Evolutionary conservation across 1,140 invertebrate species (phyloP).

Genomic region (Choristoneura fumiferana): DNA sequence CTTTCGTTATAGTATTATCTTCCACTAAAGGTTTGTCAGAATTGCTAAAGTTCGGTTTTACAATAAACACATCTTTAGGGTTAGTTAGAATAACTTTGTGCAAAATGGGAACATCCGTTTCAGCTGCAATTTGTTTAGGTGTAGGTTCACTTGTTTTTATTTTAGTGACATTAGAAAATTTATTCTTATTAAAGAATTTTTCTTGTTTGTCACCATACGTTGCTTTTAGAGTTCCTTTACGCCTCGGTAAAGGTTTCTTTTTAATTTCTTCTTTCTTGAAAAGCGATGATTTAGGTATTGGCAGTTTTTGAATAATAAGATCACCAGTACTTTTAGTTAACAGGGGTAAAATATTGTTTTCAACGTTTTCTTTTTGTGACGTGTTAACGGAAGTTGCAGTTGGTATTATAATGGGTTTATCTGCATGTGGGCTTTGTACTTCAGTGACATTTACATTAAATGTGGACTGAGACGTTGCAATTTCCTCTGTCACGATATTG

Average conservation of each 20-base stretch:
- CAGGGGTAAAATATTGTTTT: slow-evolving; percentile 50
- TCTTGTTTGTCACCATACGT: slow-evolving; percentile 76
- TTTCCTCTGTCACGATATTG: slow-evolving; percentile 1
- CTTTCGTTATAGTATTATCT: background rate
- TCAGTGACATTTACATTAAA: slow-evolving; percentile 3
- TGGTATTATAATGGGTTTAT: slow-evolving; percentile 52
- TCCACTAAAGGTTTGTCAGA: background rate
- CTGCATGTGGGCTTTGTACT: slow-evolving; percentile 2
- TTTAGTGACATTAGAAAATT: slow-evolving; percentile 28
- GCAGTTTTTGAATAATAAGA: slow-evolving; percentile 51
- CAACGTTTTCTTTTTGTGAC: slow-evolving; percentile 33
- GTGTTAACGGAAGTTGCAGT: slow-evolving; percentile 40
- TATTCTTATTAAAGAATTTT: slow-evolving; percentile 55
- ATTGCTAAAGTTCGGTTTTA: background rate
- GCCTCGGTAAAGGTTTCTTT: slow-evolving; percentile 65
- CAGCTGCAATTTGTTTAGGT: background rate
- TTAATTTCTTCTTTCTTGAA: slow-evolving; percentile 54
- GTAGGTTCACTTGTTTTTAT: background rate
- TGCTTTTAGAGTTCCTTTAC: slow-evolving; percentile 74
- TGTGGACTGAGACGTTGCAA: slow-evolving; percentile 2
- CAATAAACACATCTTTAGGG: background rate
- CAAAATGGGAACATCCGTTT: background rate
- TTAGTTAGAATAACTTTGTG: background rate
- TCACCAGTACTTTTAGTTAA: slow-evolving; percentile 43
- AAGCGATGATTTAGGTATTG: slow-evolving; percentile 33